phyloP scores from a whole-genome alignment of 2,113 vertebrate species.

The Drymodes brunneopygia region DNA sequence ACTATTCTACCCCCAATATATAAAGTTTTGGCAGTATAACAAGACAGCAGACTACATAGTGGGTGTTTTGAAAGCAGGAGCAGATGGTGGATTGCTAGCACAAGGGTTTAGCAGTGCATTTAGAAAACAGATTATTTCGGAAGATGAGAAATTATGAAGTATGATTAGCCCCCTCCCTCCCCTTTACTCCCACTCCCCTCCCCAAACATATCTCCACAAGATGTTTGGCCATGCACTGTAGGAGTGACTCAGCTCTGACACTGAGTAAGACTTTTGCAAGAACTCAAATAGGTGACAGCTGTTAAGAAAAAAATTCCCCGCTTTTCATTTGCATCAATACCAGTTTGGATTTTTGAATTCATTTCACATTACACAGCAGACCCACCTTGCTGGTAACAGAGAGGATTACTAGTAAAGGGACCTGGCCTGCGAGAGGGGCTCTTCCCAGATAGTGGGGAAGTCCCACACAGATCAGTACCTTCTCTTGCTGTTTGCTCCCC shows the following conservation, averaged over 20 bases:
- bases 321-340: not conserved
- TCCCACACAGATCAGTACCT: not conserved
- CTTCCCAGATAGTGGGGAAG: not conserved
- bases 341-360: not conserved
- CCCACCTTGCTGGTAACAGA: not conserved
- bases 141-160: constrained; percentile 49
- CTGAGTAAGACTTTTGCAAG: not conserved
- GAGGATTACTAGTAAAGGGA: not conserved
- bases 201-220: constrained; percentile 6
- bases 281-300: constrained; percentile 3
- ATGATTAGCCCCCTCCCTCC: constrained; percentile 17
- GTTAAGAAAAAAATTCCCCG: not conserved
- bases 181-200: constrained; percentile 6
- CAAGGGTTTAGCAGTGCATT: constrained; percentile 38
- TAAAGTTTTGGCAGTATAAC: constrained; percentile 29
- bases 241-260: constrained; percentile 14
- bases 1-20: not conserved
- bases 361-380: not conserved
- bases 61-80: constrained; percentile 51
- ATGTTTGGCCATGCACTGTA: not conserved
- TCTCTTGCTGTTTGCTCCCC: not conserved
- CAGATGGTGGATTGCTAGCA: constrained; percentile 64
- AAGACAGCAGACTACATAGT: constrained; percentile 49
- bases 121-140: constrained; percentile 59
- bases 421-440: not conserved